Evolutionary conservation across 2,113 vertebrate species (phyloP).

Genomic region (Oplegnathus fasciatus): DNA sequence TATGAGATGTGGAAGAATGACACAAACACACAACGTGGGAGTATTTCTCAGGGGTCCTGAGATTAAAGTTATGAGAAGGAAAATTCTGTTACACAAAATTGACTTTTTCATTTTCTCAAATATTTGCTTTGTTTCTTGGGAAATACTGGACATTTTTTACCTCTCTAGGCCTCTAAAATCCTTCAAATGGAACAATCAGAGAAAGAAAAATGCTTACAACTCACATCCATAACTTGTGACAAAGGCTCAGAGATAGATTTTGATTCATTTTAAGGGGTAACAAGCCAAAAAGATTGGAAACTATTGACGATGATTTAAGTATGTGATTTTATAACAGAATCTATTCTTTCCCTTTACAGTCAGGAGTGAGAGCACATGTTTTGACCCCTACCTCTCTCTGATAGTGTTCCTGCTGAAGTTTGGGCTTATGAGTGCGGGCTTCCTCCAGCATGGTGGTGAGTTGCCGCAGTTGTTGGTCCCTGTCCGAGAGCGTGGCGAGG

Average conservation of each 20-base stretch:
- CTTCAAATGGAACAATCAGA: no score
- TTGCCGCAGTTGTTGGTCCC: slow-evolving; percentile 88
- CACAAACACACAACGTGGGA: not conserved
- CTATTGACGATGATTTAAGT: not conserved
- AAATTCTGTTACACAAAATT: no score
- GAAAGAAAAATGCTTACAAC: not conserved
- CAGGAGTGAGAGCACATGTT: not conserved
- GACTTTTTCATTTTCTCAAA: no score
- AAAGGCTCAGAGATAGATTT: not conserved
- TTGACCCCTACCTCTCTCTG: slow-evolving; percentile 83
- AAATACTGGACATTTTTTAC: no score
- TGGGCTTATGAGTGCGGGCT: slow-evolving; percentile 69
- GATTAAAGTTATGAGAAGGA: not conserved
- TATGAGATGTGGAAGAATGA: not conserved
- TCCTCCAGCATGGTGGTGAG: slow-evolving; percentile 85
- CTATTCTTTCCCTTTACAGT: not conserved
- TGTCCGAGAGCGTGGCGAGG: slow-evolving; percentile 87
- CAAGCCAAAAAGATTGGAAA: not conserved
- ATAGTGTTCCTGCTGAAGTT: slow-evolving; percentile 75
- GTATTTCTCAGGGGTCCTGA: not conserved
- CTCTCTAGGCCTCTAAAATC: no score
- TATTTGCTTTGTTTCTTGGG: no score
- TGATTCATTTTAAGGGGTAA: not conserved
- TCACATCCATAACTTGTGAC: not conserved
- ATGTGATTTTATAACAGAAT: not conserved